Conservation (phyloP, 2,113 vertebrate genomes). For the Gadus chalcogrammus region DNA sequence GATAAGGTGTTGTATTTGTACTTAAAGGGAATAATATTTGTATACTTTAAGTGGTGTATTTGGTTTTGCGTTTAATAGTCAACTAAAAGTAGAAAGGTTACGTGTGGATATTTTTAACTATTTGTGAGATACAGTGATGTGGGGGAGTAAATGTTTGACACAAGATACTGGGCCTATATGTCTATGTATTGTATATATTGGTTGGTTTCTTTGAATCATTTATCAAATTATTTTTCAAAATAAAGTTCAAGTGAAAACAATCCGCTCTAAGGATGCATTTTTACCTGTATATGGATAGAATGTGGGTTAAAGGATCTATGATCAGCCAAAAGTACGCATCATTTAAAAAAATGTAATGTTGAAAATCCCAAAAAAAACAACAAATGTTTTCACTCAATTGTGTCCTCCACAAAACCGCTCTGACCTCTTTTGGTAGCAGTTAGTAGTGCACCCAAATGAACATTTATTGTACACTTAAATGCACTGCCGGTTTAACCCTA, state of each 20-base stretch:
- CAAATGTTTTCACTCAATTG: too few relatives aligned
- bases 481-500: too few relatives aligned
- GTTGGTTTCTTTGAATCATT: conserved; percentile 50
- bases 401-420: conserved; percentile 1
- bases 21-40: conserved; percentile 7
- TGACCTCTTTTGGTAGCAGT: conserved; percentile 25
- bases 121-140: conserved; percentile 29
- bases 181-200: conserved; percentile 39
- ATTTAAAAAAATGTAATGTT: neutral
- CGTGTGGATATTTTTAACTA: neutral
- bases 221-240: conserved; percentile 67
- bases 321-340: neutral
- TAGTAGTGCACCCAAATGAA: conserved; percentile 11
- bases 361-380: too few relatives aligned
- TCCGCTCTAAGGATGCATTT: too few relatives aligned
- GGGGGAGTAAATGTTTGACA: conserved; percentile 5
- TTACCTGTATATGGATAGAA: too few relatives aligned
- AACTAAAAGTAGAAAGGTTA: conserved; percentile 9
- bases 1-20: neutral
- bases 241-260: conserved; percentile 34
- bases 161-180: conserved; percentile 17
- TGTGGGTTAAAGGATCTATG: neutral
- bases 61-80: conserved; percentile 2
- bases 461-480: too few relatives aligned
- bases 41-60: conserved; percentile 15